Percentiles rank a stretch among this genome's conserved stretches.
Evolutionary conservation across 2,888 invertebrate species (phyloP).

Genomic region (Loripinus fragilis): DNA sequence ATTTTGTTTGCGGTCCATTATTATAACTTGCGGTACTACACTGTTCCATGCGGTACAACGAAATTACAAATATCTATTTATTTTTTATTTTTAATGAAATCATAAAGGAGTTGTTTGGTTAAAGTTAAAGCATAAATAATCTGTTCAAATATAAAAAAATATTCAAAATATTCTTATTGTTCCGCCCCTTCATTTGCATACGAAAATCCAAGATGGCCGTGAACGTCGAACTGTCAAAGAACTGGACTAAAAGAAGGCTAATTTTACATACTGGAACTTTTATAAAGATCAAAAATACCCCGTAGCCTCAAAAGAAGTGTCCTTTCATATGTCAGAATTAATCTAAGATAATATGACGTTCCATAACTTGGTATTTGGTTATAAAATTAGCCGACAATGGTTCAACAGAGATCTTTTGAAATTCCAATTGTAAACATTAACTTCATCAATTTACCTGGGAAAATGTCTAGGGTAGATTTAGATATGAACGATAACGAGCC

Average conservation of each 20-base stretch:
- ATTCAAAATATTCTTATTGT: background rate
- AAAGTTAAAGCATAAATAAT: no score
- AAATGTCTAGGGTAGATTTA: slow-evolving; percentile 2
- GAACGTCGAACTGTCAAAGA: slow-evolving; percentile 5
- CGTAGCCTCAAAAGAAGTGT: background rate
- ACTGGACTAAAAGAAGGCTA: background rate
- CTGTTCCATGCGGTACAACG: no score
- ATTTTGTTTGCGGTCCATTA: no score
- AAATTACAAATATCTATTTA: no score
- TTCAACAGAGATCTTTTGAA: background rate
- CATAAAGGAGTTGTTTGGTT: no score
- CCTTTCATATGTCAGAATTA: background rate
- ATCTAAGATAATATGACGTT: background rate
- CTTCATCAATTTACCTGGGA: background rate
- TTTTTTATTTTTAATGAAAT: no score
- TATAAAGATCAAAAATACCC: background rate
- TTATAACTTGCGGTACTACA: no score
- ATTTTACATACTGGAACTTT: background rate
- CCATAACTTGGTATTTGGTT: background rate
- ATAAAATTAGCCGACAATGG: background rate
- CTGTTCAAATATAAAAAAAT: no score
- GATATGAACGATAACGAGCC: slow-evolving; percentile 13
- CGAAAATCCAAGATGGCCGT: slow-evolving; percentile 9
- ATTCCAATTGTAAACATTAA: no score
- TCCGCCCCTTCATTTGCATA: slow-evolving; percentile 3